These are phyloP conservation scores for Emydoidea blandingii DNA, from an alignment of 2,797 vertebrate species.

Conservation along the genomic window DNA sequence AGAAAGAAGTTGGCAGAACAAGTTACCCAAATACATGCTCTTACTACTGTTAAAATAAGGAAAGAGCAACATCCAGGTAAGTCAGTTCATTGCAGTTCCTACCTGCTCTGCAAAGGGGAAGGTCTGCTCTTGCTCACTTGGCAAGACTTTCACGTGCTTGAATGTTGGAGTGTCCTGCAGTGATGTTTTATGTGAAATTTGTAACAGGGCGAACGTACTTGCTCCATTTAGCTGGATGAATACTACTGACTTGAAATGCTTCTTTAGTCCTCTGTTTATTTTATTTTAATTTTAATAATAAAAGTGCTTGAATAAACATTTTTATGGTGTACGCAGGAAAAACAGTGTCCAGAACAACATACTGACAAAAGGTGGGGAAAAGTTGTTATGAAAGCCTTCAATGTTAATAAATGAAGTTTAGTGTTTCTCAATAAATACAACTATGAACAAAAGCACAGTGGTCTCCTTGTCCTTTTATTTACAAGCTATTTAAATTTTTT, in stretches of 20 bases:
- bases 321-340: rapidly evolving
- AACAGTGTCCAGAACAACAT: background rate
- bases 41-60: background rate
- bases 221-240: background rate
- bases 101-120: background rate
- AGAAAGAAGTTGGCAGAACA: background rate
- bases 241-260: background rate
- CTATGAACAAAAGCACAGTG: background rate
- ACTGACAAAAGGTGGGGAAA: rapidly evolving
- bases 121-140: background rate
- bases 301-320: background rate
- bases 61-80: background rate
- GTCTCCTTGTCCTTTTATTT: background rate
- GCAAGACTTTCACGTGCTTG: background rate
- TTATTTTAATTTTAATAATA: background rate
- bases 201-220: background rate
- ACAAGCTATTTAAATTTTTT: background rate
- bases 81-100: background rate
- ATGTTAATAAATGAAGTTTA: background rate
- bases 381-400: background rate
- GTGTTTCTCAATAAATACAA: background rate
- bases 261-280: background rate
- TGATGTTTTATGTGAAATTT: background rate
- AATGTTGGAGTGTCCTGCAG: background rate
- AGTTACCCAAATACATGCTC: background rate